Evolutionary conservation across 2,113 vertebrate species (phyloP), one percentile per base, ranked within the genome.

Genomic region (Oxyura jamaicensis): DNA sequence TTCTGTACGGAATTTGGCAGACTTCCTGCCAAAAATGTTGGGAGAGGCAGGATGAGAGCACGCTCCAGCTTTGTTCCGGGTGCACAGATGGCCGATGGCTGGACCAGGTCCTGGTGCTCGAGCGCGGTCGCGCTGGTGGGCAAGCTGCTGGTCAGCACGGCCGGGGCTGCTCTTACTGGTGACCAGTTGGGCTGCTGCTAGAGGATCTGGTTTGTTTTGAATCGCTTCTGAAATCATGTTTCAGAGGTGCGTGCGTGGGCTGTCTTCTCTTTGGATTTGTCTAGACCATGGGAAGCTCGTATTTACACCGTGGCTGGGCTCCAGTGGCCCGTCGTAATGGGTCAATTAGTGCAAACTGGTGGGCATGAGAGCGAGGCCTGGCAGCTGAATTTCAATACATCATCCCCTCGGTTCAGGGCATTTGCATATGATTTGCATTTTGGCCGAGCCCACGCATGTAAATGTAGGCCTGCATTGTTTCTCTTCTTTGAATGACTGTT

Each of bases 401-500:
- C 71, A 71, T 90, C 87, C 11, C 5, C 81, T 93, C 21, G 29
- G 63, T 91, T 96, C n/a, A 50, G 69, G 62, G 42, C 3, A 86
- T 95, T 86, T 96, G 88, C 92, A 82, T 90, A 78, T 53, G 71
- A 94, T 88, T 93, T 93, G 66, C 77, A 68, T 95, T 86, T 92
- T 93, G 86, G 39, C 83, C 76, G 50, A 94, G 91, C 35, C 62
- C 0, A 0, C 58, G 83, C 81, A 85, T 93, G 74, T 82, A 87
- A 93, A 86, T 91, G 46, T 85, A 87, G 81, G 74, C 96, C 88
- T 92, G 63, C 41, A 52, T 96, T 95, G 93, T 90, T 92, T 86
- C 66, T 86, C 35, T 78, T 95, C 81, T 92, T 92, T 82, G 83
- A 96, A 89, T 87, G 81, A 58, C 86, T 93, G 58, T 95, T 95